A percentile compares a stretch with the other conserved stretches of the same genome.
Evolutionary conservation across 2,888 invertebrate genomes (phyloP).

Genomic region (Ectemnius cavifrons): DNA sequence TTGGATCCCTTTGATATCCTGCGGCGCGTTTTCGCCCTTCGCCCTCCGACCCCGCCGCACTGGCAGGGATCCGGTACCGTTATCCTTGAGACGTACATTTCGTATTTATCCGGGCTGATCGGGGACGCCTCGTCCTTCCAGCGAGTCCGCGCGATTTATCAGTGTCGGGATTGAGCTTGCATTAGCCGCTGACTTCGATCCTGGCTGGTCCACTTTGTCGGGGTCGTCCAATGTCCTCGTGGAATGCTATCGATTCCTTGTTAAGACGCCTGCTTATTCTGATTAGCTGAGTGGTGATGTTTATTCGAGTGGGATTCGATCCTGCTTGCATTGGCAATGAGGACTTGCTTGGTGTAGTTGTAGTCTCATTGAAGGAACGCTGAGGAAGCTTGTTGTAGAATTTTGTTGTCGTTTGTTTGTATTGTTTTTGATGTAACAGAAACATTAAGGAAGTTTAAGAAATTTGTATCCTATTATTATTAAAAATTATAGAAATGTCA

Average conservation of each 20-base stretch:
- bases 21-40: constrained; percentile 4
- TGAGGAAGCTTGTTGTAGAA: too few relatives aligned
- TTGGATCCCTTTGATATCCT: neutral
- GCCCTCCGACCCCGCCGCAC: neutral
- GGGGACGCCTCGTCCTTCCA: constrained; percentile 48
- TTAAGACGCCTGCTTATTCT: neutral
- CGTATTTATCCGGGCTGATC: constrained; percentile 54
- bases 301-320: too few relatives aligned
- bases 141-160: constrained; percentile 44
- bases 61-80: constrained; percentile 42
- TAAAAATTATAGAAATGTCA: too few relatives aligned
- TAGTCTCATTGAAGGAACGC: too few relatives aligned
- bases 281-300: too few relatives aligned
- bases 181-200: neutral
- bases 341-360: too few relatives aligned
- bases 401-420: too few relatives aligned
- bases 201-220: neutral
- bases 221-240: neutral
- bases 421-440: too few relatives aligned
- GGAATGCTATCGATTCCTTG: neutral
- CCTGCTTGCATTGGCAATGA: too few relatives aligned
- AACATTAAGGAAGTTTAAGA: too few relatives aligned
- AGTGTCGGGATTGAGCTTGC: constrained; percentile 33
- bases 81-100: constrained; percentile 43
- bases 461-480: too few relatives aligned